These are phyloP conservation scores for Philereme vetulata DNA, from an alignment of 2,888 invertebrate species.

Conservation along the genomic window DNA sequence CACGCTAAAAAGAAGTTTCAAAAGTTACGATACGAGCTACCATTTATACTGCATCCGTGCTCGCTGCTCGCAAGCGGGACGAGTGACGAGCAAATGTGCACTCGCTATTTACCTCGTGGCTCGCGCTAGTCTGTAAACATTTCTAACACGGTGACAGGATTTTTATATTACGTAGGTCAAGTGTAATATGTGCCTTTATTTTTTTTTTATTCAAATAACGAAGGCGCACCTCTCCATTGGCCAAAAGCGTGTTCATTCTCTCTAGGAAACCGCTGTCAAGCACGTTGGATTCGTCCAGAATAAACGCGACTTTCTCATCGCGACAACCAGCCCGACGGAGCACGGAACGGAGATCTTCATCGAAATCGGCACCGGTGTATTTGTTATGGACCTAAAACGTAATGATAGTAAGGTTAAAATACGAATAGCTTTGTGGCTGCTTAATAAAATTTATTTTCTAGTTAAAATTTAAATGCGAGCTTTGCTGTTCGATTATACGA, in stretches of 20 bases:
- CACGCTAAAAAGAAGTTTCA: no score
- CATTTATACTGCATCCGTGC: no score
- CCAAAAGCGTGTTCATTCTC: conserved; percentile 98
- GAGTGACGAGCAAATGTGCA: no score
- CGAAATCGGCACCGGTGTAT: conserved; percentile 99
- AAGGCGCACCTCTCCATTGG: conserved; percentile 94
- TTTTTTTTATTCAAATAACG: neutral
- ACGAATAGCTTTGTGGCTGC: neutral
- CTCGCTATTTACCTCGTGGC: no score
- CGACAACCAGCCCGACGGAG: conserved; percentile 94
- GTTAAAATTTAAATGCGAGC: no score
- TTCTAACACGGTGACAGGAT: no score
- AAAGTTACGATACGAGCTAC: no score
- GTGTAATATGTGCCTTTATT: no score
- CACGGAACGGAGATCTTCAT: conserved; percentile 97
- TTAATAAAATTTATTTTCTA: neutral
- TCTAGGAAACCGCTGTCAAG: conserved; percentile 99
- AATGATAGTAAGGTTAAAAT: conserved; percentile 10
- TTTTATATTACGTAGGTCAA: no score
- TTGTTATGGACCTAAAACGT: conserved; percentile 94
- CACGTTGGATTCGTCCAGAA: conserved; percentile 99
- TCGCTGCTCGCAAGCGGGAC: no score
- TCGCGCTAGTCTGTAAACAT: no score
- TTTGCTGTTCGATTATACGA: neutral
- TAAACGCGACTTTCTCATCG: conserved; percentile 99